These are phyloP conservation scores for Brachymystax lenok DNA, from an alignment of 2,797 vertebrate species.

Conservation along the genomic window DNA sequence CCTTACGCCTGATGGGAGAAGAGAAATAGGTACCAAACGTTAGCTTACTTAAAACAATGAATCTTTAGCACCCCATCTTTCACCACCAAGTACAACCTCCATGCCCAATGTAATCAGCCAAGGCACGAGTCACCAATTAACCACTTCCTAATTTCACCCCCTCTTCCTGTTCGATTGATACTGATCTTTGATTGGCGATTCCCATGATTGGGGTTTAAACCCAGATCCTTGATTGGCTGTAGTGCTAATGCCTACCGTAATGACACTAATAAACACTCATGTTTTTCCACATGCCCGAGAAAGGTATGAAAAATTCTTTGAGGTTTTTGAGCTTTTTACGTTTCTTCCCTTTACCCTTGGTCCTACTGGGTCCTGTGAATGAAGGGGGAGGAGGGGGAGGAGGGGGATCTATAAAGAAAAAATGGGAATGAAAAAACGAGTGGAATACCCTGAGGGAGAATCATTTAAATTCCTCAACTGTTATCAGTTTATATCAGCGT, in stretches of 20 bases:
- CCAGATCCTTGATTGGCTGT: not conserved
- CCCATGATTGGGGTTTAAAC: not conserved
- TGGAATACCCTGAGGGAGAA: slow-evolving; percentile 24
- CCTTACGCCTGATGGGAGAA: slow-evolving; percentile 58
- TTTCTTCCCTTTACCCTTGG: slow-evolving; percentile 25
- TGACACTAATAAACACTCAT: not conserved
- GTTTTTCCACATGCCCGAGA: slow-evolving; percentile 1
- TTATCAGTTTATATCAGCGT: slow-evolving; percentile 50
- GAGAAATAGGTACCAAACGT: not conserved
- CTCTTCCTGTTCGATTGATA: slow-evolving; percentile 9
- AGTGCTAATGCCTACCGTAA: not conserved
- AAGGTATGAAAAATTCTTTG: not conserved
- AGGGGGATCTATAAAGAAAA: not conserved
- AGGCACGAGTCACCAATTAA: not conserved
- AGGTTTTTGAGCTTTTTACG: slow-evolving; percentile 25
- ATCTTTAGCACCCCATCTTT: not conserved
- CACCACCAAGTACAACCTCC: not conserved
- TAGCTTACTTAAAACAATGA: no score
- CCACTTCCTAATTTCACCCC: not conserved
- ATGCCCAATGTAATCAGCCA: not conserved
- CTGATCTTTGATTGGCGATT: slow-evolving; percentile 6
- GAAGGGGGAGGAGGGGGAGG: not conserved
- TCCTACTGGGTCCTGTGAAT: slow-evolving; percentile 5
- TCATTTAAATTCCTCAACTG: slow-evolving; percentile 57
- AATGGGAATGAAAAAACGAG: not conserved